These are phyloP conservation scores for Lepidurus couesii DNA, from an alignment of 1,140 invertebrate species.

Conservation along the genomic window DNA sequence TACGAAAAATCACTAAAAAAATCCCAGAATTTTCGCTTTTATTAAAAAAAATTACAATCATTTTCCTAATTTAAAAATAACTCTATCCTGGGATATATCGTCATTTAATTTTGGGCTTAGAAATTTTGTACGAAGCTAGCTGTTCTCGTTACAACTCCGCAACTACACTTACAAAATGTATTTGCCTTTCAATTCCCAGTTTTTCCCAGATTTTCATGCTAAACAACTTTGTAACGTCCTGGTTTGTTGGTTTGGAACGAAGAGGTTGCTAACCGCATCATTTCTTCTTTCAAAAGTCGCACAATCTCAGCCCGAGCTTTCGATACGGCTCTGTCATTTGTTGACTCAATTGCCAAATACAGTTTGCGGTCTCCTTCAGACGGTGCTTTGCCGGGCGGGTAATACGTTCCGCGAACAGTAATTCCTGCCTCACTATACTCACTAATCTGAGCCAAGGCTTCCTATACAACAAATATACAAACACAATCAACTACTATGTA, in stretches of 20 bases:
- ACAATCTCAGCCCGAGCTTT: slow-evolving; percentile 99
- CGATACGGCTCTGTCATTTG: slow-evolving; percentile 90
- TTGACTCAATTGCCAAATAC: slow-evolving; percentile 97
- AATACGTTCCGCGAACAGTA: slow-evolving; percentile 96
- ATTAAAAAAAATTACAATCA: too few relatives aligned
- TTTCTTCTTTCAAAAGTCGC: slow-evolving; percentile 93
- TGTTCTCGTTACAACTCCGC: too few relatives aligned
- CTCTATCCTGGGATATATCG: too few relatives aligned
- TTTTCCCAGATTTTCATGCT: not conserved
- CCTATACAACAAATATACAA: slow-evolving; percentile 49
- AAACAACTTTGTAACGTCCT: slow-evolving; percentile 82
- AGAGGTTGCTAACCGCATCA: slow-evolving; percentile 83
- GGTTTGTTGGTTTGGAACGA: slow-evolving; percentile 76
- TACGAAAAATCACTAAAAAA: too few relatives aligned
- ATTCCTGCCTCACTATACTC: slow-evolving; percentile 99
- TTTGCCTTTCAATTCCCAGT: too few relatives aligned
- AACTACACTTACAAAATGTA: too few relatives aligned
- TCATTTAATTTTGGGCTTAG: too few relatives aligned
- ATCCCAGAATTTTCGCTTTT: too few relatives aligned
- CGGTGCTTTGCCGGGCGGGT: slow-evolving; percentile 71
- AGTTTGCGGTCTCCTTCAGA: slow-evolving; percentile 94
- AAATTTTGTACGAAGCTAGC: too few relatives aligned
- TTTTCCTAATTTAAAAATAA: too few relatives aligned
- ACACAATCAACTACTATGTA: not conserved
- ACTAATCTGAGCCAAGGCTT: slow-evolving; percentile 94